Evolutionary conservation across 2,113 vertebrate species (phyloP), one percentile per base, ranked within the genome.

Genomic region (Nibea coibor): DNA sequence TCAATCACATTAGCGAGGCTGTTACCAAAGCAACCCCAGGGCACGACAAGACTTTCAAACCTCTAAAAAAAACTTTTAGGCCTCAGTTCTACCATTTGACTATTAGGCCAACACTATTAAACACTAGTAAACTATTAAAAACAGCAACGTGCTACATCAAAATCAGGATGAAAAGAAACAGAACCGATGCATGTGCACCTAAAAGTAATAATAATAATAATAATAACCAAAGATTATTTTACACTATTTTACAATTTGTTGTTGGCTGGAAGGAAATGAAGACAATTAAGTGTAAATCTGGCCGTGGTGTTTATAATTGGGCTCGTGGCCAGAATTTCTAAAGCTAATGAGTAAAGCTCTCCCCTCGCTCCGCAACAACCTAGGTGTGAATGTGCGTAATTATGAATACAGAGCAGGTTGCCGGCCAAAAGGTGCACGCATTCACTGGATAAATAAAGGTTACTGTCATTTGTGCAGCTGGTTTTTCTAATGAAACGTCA

Each of bases 321-420:
- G 81, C 75, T 31, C 35, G 48, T 57, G 22, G 54, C 80, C 58
- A 77, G 70, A n/a, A 53, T 63, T 79, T 48, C 4, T 48, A n/a
- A 72, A 50, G 72, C 59, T 80, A 75, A 72, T 83, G 67, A 75
- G 77, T 70, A 74, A 71, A 62, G 45, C 64, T 63, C 45, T 58
- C 22, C 3, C 43, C 11, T 72, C 26, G 58, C 42, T 76, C 47
- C 35, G 66, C 5, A 5, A 45, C 78, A 63, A 61, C 75, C 53
- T 58, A 80, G 54, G 22, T 77, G 71, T 72, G 77, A 72, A 59
- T 71, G 53, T 78, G 62, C 67, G 58, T 71, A 71, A 80, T 82
- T 78, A 64, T 72, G 31, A 89, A 80, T 76, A 67, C 48, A 42
- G 43, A 75, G 51, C 79, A 77, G 74, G 63, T 81, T 79, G 71